Percentiles rank a stretch among this genome's conserved stretches.
phyloP scores from a whole-genome alignment of 2,113 vertebrate species.

The Callipepla squamata region DNA sequence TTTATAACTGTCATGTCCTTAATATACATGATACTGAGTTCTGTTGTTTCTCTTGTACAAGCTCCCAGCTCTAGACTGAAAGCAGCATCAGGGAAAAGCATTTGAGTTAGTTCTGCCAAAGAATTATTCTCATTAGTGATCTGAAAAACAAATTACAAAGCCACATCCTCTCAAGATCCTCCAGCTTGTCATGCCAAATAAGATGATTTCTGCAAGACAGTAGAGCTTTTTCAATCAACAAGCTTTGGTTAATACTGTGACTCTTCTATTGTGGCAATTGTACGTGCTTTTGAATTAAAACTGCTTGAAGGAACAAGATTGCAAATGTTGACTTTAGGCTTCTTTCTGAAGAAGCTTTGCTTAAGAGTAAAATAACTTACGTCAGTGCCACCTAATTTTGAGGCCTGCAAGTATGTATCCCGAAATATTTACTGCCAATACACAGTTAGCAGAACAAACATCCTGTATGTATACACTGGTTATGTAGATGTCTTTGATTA shows the following conservation, averaged over 20 bases:
- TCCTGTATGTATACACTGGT: accelerated
- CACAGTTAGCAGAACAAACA: not conserved
- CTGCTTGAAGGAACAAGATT: not conserved
- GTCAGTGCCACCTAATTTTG: not conserved
- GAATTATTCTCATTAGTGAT: not conserved
- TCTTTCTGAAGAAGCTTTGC: not conserved
- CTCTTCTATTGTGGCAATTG: not conserved
- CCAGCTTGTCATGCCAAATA: not conserved
- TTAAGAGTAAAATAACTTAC: not conserved
- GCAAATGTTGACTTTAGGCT: not conserved
- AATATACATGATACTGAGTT: not conserved
- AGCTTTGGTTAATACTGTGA: not conserved
- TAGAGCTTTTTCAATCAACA: not conserved
- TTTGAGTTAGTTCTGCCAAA: not conserved
- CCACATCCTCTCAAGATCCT: not conserved
- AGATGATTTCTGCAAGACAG: not conserved
- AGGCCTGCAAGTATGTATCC: not conserved
- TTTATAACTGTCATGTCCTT: not conserved
- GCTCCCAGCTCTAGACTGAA: not conserved
- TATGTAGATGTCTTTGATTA: not conserved
- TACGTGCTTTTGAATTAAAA: not conserved
- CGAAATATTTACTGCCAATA: not conserved
- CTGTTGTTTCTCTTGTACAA: not conserved
- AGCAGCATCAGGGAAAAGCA: not conserved
- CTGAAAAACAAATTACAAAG: not conserved